These are phyloP conservation scores for Dasysyrphus tricinctus DNA, from an alignment of 2,888 invertebrate species.

Conservation along the genomic window DNA sequence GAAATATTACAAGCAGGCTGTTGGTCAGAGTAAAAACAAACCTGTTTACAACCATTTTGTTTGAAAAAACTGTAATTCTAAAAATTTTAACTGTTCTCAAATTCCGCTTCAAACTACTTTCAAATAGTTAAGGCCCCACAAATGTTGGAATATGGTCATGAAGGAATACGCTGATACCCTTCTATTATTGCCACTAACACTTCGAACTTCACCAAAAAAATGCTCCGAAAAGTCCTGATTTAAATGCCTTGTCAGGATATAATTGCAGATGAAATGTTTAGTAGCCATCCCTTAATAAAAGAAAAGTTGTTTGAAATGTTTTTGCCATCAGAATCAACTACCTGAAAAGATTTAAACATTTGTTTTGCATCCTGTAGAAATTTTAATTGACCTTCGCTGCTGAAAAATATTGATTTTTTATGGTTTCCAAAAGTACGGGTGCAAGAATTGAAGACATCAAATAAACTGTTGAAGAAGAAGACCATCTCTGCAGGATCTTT, in stretches of 20 bases:
- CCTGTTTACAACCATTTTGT: background rate
- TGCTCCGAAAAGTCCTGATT: background rate
- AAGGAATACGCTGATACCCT: background rate
- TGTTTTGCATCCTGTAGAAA: background rate
- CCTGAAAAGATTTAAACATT: background rate
- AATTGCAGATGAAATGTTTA: background rate
- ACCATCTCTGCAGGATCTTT: no score
- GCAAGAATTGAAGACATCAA: slow-evolving; percentile 1
- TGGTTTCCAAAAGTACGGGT: background rate
- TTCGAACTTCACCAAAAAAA: background rate
- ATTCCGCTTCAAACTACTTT: no score
- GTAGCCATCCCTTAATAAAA: slow-evolving; percentile 1
- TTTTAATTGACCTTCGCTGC: background rate
- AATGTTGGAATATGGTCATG: background rate
- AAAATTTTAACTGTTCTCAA: no score
- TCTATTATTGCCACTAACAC: background rate
- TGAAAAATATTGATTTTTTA: background rate
- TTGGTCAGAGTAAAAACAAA: background rate
- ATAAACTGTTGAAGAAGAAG: background rate
- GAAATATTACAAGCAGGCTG: background rate
- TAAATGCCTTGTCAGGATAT: background rate
- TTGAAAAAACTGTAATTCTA: no score
- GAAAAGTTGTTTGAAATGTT: background rate
- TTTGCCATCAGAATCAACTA: no score
- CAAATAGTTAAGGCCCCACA: slow-evolving; percentile 1